These are phyloP conservation scores for Microplitis mediator DNA, from an alignment of 1,140 invertebrate species.

Conservation along the genomic window DNA sequence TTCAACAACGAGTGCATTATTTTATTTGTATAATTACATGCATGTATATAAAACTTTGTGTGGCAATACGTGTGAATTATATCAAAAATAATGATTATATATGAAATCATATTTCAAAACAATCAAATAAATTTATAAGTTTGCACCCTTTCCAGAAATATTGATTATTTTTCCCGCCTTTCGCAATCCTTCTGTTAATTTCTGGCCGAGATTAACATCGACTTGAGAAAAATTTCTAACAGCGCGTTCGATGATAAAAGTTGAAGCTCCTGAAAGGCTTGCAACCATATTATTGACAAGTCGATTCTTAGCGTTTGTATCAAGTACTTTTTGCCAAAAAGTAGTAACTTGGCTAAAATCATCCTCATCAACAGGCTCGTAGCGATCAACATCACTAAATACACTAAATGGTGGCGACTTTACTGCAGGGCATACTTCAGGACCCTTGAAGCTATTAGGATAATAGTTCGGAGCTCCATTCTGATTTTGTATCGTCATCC, in stretches of 20 bases:
- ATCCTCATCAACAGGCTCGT: constrained; percentile 85
- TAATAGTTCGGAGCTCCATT: constrained; percentile 91
- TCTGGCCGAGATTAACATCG: constrained; percentile 71
- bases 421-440: constrained; percentile 62
- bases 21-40: too few relatives aligned
- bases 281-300: constrained; percentile 82
- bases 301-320: constrained; percentile 72
- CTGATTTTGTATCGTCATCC: constrained; percentile 71
- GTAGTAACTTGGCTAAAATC: constrained; percentile 84
- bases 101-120: too few relatives aligned
- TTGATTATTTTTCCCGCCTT: constrained; percentile 62
- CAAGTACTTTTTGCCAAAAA: constrained; percentile 85
- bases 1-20: too few relatives aligned
- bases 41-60: too few relatives aligned
- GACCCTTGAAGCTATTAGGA: constrained; percentile 93
- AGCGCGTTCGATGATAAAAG: constrained; percentile 85
- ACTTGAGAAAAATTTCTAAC: constrained; percentile 78
- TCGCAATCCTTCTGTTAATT: constrained; percentile 68
- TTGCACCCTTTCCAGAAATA: constrained; percentile 47
- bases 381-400: constrained; percentile 72
- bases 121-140: constrained; percentile 38
- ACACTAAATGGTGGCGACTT: constrained; percentile 60
- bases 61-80: too few relatives aligned
- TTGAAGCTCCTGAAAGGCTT: constrained; percentile 77
- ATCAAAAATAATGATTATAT: too few relatives aligned